Base-by-base conservation (phyloP, 2,888 invertebrate species). In the Plemyria rubiginata region DNA sequence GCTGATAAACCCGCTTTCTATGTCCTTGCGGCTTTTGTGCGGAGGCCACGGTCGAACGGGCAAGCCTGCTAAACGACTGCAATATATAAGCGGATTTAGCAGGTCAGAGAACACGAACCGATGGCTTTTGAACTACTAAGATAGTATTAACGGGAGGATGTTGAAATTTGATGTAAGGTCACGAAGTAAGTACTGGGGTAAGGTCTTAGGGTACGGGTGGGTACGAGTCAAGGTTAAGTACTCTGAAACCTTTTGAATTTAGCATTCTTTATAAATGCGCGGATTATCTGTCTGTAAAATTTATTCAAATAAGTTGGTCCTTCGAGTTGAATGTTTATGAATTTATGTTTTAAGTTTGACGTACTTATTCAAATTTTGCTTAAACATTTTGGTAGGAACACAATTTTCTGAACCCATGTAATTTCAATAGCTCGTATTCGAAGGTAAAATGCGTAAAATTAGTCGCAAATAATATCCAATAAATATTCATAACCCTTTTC, bases 31-130 rank as follows among this genome's bases (percentile, higher is more conserved):
- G 48, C 59, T 28, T 56, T 60, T 64, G 64, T 64, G 22, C 43
- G 67, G 70, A 62, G 54, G 53, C 59, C 65, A 75, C 74, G 77
- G 66, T 71, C 65, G 71, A 77, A 60, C 72, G 73, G 60, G 60
- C 72, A 68, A 62, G 72, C 72, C 65, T 76, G 70, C 70, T 70
- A 73, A 77, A 75, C 70, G 72, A 70, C 67, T 70, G 68, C 70
- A 66, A 73, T 72, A 74, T 72, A 68, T 81, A 77, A 76, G 74
- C 74, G 77, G 79, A 79, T 81, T 82, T 81, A 73, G 70, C 76
- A 77, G 79, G 77, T 75, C 78, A 78, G 52, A 67, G 78, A 72
- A 76, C 76, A 68, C 67, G 58, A 65, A 52, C 67, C 69, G 62
- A 60, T 63, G 70, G 57, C 73, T 67, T 71, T 70, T 75, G 76